Evolutionary conservation across 2,113 vertebrate species (phyloP).

Genomic region (Percopsis transmontana): DNA sequence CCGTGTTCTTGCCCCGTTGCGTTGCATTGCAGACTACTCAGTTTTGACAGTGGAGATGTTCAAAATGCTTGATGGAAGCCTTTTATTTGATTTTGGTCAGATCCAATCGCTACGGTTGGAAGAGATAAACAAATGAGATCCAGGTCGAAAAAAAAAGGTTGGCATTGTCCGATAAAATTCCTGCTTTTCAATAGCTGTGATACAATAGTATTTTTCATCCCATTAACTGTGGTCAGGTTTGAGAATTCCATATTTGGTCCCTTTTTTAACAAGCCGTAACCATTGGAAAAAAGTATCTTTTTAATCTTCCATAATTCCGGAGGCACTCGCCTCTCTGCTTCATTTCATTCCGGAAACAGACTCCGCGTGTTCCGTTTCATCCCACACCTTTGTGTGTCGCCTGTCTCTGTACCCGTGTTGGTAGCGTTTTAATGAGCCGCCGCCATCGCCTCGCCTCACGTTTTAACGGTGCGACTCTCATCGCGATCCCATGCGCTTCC

Average conservation of each 20-base stretch:
- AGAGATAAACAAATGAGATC: too few relatives aligned
- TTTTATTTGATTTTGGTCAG: too few relatives aligned
- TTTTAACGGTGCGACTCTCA: slow-evolving; percentile 2
- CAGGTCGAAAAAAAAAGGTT: too few relatives aligned
- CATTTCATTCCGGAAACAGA: background rate
- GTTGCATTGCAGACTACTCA: too few relatives aligned
- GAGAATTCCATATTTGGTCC: background rate
- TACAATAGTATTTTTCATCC: background rate
- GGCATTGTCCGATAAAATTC: background rate
- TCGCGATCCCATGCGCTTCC: background rate
- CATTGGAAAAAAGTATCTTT: slow-evolving; percentile 3
- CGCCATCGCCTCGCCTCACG: too few relatives aligned
- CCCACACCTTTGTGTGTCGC: background rate
- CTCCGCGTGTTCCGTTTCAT: slow-evolving; percentile 6
- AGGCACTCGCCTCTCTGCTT: background rate
- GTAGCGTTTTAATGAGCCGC: slow-evolving; percentile 24
- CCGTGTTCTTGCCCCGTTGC: too few relatives aligned
- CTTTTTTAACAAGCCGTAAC: slow-evolving; percentile 1
- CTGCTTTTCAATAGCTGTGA: slow-evolving; percentile 9
- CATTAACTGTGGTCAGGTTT: background rate
- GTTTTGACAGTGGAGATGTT: too few relatives aligned
- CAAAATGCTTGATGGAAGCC: too few relatives aligned
- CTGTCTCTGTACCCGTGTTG: slow-evolving; percentile 31
- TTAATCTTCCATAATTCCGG: background rate
- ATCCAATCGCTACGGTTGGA: too few relatives aligned